Evolutionary conservation across 1,140 invertebrate genomes (phyloP).

Genomic region (Microplitis mediator): DNA sequence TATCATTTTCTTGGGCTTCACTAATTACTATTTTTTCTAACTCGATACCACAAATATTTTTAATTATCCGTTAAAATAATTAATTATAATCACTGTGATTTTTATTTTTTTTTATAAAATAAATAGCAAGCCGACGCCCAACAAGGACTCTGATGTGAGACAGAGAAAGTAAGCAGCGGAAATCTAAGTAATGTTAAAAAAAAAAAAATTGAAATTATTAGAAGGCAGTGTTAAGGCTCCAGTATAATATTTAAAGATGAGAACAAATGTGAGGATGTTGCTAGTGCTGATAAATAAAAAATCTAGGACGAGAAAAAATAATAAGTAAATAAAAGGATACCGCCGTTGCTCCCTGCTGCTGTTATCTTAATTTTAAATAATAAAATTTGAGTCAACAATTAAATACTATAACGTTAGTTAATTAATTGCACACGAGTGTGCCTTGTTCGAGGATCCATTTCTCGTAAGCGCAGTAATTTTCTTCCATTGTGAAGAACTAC

Average conservation of each 20-base stretch:
- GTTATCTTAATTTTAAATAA: not conserved
- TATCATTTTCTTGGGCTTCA: too few species aligned
- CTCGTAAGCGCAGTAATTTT: not conserved
- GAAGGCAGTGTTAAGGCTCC: slow-evolving; percentile 12
- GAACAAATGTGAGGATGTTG: too few species aligned
- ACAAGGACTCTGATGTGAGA: slow-evolving; percentile 62
- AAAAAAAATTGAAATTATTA: slow-evolving; percentile 28
- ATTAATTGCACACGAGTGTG: not conserved
- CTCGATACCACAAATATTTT: too few species aligned
- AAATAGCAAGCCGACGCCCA: slow-evolving; percentile 56
- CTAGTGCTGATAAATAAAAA: not conserved
- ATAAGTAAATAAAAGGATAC: too few species aligned
- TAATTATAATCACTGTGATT: too few species aligned
- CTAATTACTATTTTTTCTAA: too few species aligned
- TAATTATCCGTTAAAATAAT: too few species aligned
- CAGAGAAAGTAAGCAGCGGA: slow-evolving; percentile 59
- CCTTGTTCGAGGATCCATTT: not conserved
- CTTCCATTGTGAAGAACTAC: not conserved
- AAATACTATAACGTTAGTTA: not conserved
- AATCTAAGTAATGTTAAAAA: slow-evolving; percentile 33
- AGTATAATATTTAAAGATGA: not conserved
- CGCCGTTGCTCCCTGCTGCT: too few species aligned
- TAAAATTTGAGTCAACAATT: not conserved
- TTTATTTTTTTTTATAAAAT: slow-evolving; percentile 30
- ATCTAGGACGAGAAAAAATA: not conserved